Conservation (phyloP, 2,888 invertebrate species). For the Lepetodrilus schrolli region DNA sequence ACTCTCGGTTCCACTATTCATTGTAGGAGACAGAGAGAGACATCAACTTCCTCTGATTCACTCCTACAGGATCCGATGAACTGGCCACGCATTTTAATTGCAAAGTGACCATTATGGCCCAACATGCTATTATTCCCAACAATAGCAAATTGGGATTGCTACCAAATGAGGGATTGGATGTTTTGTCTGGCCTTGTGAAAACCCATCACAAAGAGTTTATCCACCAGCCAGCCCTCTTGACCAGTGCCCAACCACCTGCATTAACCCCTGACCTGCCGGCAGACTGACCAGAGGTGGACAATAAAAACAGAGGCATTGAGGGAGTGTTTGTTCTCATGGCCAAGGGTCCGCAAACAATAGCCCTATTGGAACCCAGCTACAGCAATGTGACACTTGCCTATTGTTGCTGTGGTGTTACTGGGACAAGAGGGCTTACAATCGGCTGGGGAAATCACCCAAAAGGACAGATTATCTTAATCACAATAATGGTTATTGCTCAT, state of each 20-base stretch:
- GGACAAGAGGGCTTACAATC: background rate
- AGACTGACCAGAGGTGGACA: background rate
- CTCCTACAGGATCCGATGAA: background rate
- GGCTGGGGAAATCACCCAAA: background rate
- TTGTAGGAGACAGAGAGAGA: background rate
- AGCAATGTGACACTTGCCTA: background rate
- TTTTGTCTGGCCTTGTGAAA: constrained; percentile 18
- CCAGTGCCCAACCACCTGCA: background rate
- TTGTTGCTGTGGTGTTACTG: background rate
- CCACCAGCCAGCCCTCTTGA: background rate
- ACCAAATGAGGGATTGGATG: background rate
- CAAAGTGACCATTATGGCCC: background rate
- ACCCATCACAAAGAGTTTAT: constrained; percentile 4
- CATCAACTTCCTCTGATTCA: background rate
- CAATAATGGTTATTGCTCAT: constrained; percentile 15
- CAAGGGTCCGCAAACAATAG: background rate
- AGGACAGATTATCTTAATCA: background rate
- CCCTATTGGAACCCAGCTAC: background rate
- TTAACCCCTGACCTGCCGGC: constrained; percentile 1
- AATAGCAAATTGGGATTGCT: background rate
- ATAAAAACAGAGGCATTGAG: constrained; percentile 8
- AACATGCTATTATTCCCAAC: background rate
- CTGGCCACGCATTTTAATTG: background rate
- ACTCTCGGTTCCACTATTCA: background rate
- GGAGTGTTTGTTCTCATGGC: background rate